Evolutionary conservation across 2,113 vertebrate species (phyloP).

Genomic region (Aegotheles bennettii): DNA sequence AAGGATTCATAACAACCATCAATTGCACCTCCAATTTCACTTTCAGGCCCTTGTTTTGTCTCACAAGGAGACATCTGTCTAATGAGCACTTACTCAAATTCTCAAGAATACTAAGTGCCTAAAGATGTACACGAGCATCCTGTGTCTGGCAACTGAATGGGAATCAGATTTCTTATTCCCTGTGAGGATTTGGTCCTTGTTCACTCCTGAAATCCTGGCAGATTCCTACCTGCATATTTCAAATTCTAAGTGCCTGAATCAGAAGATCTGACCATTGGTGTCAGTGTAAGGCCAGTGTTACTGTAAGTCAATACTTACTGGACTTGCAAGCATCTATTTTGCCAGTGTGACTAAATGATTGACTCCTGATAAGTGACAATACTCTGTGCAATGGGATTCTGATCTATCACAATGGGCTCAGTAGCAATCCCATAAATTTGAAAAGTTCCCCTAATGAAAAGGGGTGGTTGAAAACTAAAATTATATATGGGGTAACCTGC

Average conservation of each 20-base stretch:
- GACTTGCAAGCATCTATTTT: neutral
- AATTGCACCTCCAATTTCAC: neutral
- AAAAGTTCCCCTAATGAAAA: neutral
- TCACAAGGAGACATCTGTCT: neutral
- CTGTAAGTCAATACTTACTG: neutral
- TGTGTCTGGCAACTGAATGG: neutral
- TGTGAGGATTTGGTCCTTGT: neutral
- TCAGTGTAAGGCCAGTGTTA: neutral
- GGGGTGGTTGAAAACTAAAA: neutral
- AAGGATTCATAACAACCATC: neutral
- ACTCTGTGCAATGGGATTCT: neutral
- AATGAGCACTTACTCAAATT: neutral
- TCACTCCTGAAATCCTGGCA: neutral
- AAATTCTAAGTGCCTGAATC: neutral
- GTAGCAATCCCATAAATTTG: neutral
- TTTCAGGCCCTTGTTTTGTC: neutral
- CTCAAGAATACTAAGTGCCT: neutral
- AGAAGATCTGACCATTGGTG: neutral
- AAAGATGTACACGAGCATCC: neutral
- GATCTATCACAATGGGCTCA: neutral
- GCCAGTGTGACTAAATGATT: neutral
- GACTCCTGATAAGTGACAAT: neutral
- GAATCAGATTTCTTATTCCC: neutral
- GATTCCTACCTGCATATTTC: neutral
- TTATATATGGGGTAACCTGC: neutral